Base-by-base conservation (phyloP, 2,888 invertebrate species). In the Hyppa rectilinea region DNA sequence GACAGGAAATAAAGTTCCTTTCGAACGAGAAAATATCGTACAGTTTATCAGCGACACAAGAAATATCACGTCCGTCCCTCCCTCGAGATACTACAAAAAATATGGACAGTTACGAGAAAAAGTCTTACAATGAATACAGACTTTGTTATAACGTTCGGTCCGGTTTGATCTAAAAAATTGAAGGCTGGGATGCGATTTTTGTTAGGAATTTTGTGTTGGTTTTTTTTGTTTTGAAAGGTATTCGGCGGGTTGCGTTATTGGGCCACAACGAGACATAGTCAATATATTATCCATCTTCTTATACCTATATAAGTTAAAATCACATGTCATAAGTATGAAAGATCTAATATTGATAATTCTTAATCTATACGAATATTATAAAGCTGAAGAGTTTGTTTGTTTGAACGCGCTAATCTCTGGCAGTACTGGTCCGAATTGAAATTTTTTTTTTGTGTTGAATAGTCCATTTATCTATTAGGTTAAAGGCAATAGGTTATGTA, bases 31-130 rank as follows among this genome's bases (percentile, higher is more conserved):
- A 87, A 88, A 88, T 88, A 87, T 87, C 84, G 82, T 75, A 78
- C 83, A 85, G 86, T 88, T 87, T 88, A 88, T 89, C 83, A 83
- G 81, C 71, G 85, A 86, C 85, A 84, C 71, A 81, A 88, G 87
- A 90, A 87, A 89, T 88, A 89, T 89, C 87, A 89, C 88, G 88
- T 88, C 65, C 80, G 63, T 75, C 61, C 63, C 61, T 82, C 77
- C 67, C 75, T 53, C 14, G 83, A 74, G 81, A 82, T 70, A 77
- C 23, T 59, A 55, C 70, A 86, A 87, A 87, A 88, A 89, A 84
- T 85, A 81, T 84, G 84, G 78, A 86, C 78, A 81, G 64, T 62
- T 62, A 50, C 36, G 59, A n/a, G 45, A 71, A 83, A 81, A 83
- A 80, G 81, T 71, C 49, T 66, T 66, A 47, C 71, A 40, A 75